Evolutionary conservation across 1,140 invertebrate genomes (phyloP).

Genomic region (Drosophila azteca): DNA sequence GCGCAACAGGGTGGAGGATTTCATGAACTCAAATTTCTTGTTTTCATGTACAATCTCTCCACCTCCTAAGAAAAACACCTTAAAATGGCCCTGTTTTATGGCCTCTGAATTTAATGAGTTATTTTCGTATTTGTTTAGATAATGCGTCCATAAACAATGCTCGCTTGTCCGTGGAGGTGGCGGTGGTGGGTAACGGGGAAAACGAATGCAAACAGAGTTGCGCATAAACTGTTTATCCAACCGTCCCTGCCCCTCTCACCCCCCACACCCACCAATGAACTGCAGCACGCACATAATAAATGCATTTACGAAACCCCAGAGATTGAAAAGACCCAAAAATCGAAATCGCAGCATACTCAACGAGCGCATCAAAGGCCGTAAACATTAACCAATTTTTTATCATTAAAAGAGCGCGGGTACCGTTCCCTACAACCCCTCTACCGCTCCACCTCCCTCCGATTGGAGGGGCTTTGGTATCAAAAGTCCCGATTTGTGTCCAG

Average conservation of each 20-base stretch:
- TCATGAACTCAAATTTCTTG: constrained; percentile 64
- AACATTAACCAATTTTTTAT: constrained; percentile 55
- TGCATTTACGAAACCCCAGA: constrained; percentile 36
- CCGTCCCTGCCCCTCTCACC: neutral
- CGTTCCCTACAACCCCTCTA: neutral
- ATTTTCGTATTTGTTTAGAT: constrained; percentile 82
- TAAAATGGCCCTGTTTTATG: constrained; percentile 58
- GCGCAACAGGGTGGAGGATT: constrained; percentile 2
- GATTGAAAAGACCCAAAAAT: constrained; percentile 4
- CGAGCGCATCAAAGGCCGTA: constrained; percentile 12
- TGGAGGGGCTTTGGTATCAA: constrained; percentile 25
- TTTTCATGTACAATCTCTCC: constrained; percentile 11
- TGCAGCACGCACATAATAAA: constrained; percentile 52
- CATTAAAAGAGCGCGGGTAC: constrained; percentile 39
- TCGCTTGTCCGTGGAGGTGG: constrained; percentile 7
- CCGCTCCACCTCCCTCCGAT: neutral
- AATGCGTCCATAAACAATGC: constrained; percentile 74
- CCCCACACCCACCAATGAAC: constrained; percentile 62
- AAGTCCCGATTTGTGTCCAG: constrained; percentile 53
- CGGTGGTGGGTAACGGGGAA: too few relatives aligned
- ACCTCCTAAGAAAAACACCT: constrained; percentile 19
- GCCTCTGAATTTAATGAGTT: constrained; percentile 64
- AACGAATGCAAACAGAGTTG: constrained; percentile 45
- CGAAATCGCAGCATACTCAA: constrained; percentile 40
- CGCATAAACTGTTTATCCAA: constrained; percentile 71